These are phyloP conservation scores for Ictalurus furcatus DNA, from an alignment of 2,113 vertebrate species.

Conservation along the genomic window DNA sequence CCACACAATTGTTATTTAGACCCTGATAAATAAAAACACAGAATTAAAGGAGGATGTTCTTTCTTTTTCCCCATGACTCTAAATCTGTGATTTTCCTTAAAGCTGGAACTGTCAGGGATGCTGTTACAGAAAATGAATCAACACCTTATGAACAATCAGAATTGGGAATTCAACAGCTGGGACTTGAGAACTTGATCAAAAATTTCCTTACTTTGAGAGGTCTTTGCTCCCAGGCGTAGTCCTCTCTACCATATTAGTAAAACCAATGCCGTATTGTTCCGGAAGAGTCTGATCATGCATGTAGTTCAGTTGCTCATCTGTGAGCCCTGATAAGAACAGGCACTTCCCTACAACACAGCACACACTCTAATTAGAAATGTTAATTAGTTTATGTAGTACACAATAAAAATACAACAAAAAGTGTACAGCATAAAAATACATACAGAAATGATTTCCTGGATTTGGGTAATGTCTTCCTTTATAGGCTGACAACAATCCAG, in stretches of 20 bases:
- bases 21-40: neutral
- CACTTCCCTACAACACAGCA: conserved; percentile 85
- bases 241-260: conserved; percentile 98
- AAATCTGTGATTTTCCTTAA: neutral
- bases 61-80: neutral
- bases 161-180: neutral
- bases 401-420: neutral
- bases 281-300: conserved; percentile 90
- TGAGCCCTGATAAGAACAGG: conserved; percentile 91
- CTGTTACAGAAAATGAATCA: neutral
- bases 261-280: conserved; percentile 90
- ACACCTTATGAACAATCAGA: neutral
- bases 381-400: neutral
- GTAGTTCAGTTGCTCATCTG: conserved; percentile 88
- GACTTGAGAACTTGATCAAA: neutral
- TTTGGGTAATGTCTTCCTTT: conserved; percentile 98
- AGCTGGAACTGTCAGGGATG: neutral
- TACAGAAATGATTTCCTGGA: conserved; percentile 99
- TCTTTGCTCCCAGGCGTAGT: conserved; percentile 98
- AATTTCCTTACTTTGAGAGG: conserved; percentile 81
- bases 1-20: neutral
- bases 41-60: neutral
- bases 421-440: conserved; percentile 57
- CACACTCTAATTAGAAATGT: neutral
- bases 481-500: conserved; percentile 94